These are phyloP conservation scores for Conus canariensis DNA, from an alignment of 2,888 invertebrate species.

Conservation along the genomic window DNA sequence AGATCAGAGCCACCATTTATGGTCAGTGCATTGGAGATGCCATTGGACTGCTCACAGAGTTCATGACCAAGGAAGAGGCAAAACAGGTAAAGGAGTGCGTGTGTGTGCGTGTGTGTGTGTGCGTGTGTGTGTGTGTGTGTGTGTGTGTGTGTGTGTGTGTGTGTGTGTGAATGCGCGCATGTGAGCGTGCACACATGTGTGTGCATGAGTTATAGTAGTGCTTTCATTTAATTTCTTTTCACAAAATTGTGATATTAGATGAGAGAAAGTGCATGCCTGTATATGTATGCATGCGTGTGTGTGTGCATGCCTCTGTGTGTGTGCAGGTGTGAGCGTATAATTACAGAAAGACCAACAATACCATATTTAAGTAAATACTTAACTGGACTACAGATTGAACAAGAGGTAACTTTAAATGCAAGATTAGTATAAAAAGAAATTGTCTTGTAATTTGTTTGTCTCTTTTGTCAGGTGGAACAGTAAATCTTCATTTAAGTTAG, in stretches of 20 bases:
- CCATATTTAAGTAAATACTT: no score
- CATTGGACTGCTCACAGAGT: constrained; percentile 69
- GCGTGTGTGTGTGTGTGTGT: background rate
- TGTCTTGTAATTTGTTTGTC: no score
- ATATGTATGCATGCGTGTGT: background rate
- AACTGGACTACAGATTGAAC: no score
- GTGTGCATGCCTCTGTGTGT: background rate
- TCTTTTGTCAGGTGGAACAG: no score
- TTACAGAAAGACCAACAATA: no score
- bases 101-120: background rate
- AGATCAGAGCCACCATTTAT: constrained; percentile 58
- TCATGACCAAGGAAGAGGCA: constrained; percentile 60
- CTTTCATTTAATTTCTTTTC: no score
- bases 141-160: background rate
- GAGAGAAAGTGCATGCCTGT: background rate
- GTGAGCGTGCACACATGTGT: background rate
- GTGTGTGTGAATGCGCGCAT: background rate
- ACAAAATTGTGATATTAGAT: no score
- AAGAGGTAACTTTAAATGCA: no score
- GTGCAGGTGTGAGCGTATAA: background rate
- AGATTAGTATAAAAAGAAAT: no score
- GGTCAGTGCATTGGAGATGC: constrained; percentile 70
- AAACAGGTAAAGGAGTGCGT: constrained; percentile 44
- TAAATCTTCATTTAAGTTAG: no score
- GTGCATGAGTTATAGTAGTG: background rate